Evolutionary conservation across 1,140 invertebrate species (phyloP).

Genomic region (Ylistrum balloti): DNA sequence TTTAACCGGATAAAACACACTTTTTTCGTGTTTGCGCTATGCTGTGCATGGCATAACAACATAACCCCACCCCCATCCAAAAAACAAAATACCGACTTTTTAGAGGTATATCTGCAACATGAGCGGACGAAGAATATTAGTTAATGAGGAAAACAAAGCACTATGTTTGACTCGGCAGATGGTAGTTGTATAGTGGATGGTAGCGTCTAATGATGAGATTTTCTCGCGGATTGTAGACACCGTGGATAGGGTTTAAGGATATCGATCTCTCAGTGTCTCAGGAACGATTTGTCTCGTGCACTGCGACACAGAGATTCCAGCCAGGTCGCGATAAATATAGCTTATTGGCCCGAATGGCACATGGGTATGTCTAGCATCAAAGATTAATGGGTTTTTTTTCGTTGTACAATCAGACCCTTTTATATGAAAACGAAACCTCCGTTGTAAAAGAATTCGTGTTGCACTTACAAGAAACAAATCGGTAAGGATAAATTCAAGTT

Average conservation of each 20-base stretch:
- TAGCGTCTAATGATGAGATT: background rate
- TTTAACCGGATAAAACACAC: too few relatives aligned
- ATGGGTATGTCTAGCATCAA: background rate
- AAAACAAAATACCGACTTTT: too few relatives aligned
- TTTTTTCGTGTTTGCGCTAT: too few relatives aligned
- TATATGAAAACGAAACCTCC: background rate
- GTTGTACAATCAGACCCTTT: background rate
- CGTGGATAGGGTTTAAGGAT: background rate
- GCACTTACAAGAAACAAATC: too few relatives aligned
- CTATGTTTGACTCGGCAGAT: background rate
- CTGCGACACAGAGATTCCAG: conserved; percentile 1
- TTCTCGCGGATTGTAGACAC: background rate
- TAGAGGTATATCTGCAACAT: too few relatives aligned
- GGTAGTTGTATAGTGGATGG: background rate
- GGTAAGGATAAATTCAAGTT: too few relatives aligned
- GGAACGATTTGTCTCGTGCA: conserved; percentile 7
- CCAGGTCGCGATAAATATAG: conserved; percentile 15
- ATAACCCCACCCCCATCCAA: too few relatives aligned
- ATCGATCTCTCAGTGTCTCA: conserved; percentile 15
- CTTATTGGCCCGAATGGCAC: background rate
- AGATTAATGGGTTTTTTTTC: background rate
- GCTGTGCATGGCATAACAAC: too few relatives aligned
- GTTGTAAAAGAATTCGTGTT: too few relatives aligned
- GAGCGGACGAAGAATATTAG: too few relatives aligned
- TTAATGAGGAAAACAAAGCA: too few relatives aligned